Evolutionary conservation across 2,888 invertebrate genomes (phyloP), one percentile per base, ranked within the genome.

Genomic region (Nyleta sp.): DNA sequence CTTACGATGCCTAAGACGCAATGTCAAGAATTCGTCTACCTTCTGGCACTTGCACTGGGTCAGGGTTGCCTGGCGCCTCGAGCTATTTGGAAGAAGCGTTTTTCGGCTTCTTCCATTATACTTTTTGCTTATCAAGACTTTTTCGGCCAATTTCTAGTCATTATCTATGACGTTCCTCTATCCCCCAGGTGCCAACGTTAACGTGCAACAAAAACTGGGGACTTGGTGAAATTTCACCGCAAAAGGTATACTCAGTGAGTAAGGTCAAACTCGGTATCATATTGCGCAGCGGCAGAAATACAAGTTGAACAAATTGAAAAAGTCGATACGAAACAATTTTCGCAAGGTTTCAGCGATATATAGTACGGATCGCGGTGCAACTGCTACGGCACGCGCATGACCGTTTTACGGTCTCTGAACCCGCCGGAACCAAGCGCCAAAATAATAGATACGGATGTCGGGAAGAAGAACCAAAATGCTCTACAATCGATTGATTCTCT

Each of bases 401-500:
- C 68, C 75, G 64, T 76, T 76, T 76, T 24, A 68, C 74, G 74
- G 67, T 68, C 55, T 15, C 60, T 53, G 60, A 59, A 68, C 55
- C 60, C 60, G 22, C 60, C 67, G 60, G 60, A 74, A 68, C 67
- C 68, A 52, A 35, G 60, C 67, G 46, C 55, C 59, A 53, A 74
- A 71, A 60, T 74, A 65, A 73, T 50, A 52, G 73, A 73, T 59
- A 33, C 65, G 57, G 22, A 22, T 57, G 42, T 65, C 33, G 33
- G 53, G n/a, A 24, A 65, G 52, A 42, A 57, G 31, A 38, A 60
- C 35, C 42, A 48, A 64, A 42, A 50, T 48, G 13, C 18, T 7
- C 28, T 38, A 20, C 53, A 57, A 73, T 73, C 74, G 67, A 67
- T n/a, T n/a, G n/a, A n/a, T n/a, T n/a, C n/a, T n/a, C n/a, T n/a